phyloP scores from a whole-genome alignment of 2,113 vertebrate genomes.

The Solea senegalensis region DNA sequence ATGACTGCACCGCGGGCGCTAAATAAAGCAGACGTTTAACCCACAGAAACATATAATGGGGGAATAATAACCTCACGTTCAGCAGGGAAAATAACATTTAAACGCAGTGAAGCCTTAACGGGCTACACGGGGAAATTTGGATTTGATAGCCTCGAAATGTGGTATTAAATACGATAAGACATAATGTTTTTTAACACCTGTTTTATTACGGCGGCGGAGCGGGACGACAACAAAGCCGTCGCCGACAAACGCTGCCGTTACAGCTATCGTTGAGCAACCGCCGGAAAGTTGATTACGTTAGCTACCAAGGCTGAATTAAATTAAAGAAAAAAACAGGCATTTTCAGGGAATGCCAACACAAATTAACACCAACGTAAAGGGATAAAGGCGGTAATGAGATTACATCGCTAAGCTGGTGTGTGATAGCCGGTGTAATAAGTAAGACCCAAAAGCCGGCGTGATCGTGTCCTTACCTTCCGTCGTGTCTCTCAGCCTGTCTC shows the following conservation, averaged over 20 bases:
- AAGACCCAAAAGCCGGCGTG: background rate
- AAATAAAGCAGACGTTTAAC: background rate
- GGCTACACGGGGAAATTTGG: no score
- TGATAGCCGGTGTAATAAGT: conserved; percentile 42
- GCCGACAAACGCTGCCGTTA: conserved; percentile 9
- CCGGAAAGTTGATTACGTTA: conserved; percentile 15
- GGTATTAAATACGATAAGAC: background rate
- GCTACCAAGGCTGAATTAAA: background rate
- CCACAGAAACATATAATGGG: no score
- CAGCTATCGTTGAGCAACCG: conserved; percentile 13
- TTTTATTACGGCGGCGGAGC: conserved; percentile 9
- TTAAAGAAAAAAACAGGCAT: conserved; percentile 10
- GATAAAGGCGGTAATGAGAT: conserved; percentile 44
- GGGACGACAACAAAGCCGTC: conserved; percentile 19
- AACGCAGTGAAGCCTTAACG: no score
- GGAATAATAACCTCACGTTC: no score
- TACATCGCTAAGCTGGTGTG: conserved; percentile 3
- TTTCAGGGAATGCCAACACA: background rate
- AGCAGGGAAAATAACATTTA: no score
- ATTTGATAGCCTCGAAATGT: no score
- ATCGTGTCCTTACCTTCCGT: conserved; percentile 66
- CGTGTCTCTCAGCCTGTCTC: background rate
- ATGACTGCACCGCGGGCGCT: background rate
- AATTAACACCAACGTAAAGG: conserved; percentile 12
- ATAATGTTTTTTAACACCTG: no score